These are phyloP conservation scores for Nymphalis polychloros DNA, from an alignment of 2,888 invertebrate genomes.

Conservation along the genomic window DNA sequence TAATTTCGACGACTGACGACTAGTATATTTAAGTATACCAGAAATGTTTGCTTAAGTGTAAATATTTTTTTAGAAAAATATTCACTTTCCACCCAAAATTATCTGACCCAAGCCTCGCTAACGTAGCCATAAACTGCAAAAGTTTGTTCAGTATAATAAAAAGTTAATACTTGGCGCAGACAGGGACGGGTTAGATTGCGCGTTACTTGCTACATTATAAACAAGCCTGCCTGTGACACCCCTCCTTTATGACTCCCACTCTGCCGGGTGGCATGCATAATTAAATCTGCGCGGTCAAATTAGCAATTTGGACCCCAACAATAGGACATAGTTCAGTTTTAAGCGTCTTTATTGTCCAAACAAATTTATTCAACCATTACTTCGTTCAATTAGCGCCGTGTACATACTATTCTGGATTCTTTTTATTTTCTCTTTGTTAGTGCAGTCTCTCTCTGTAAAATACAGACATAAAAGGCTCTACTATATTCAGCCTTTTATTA, in stretches of 20 bases:
- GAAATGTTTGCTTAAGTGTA: too few relatives aligned
- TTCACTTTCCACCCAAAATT: conserved; percentile 40
- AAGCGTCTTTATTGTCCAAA: conserved; percentile 74
- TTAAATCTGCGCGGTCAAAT: conserved; percentile 81
- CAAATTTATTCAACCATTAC: conserved; percentile 75
- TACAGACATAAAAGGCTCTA: conserved; percentile 40
- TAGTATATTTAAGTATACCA: background rate
- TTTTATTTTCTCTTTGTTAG: conserved; percentile 57
- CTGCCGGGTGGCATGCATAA: conserved; percentile 76
- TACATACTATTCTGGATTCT: conserved; percentile 52
- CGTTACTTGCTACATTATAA: conserved; percentile 79
- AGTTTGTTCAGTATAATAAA: conserved; percentile 75
- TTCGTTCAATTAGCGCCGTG: conserved; percentile 65
- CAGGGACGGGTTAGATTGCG: conserved; percentile 68
- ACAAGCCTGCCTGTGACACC: conserved; percentile 76
- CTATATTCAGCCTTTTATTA: conserved; percentile 37
- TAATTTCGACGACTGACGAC: too few relatives aligned
- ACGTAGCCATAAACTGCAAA: conserved; percentile 66
- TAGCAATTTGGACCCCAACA: conserved; percentile 73
- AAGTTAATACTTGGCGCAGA: conserved; percentile 73
- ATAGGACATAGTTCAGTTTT: conserved; percentile 76
- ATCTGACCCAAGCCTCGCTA: conserved; percentile 58
- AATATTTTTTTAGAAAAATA: background rate
- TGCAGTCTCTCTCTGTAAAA: conserved; percentile 43
- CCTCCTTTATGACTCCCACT: conserved; percentile 73